These are phyloP conservation scores for Bembecia ichneumoniformis DNA, from an alignment of 2,888 invertebrate species.

Conservation along the genomic window DNA sequence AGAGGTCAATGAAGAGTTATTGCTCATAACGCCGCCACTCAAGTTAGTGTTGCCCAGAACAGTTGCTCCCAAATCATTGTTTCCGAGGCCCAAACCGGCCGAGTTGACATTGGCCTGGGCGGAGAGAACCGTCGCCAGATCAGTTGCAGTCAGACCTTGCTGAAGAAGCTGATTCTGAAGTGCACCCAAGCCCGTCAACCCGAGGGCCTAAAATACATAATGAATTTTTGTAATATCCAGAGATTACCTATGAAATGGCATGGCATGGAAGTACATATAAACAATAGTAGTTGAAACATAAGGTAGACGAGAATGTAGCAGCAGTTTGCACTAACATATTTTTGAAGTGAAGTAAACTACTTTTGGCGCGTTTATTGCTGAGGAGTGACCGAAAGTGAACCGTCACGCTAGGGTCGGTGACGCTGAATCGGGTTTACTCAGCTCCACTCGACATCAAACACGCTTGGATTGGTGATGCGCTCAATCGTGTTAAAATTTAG, in stretches of 20 bases:
- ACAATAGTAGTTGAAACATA: background rate
- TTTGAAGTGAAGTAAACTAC: too few species aligned
- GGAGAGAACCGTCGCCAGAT: slow-evolving; percentile 50
- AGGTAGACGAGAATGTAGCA: too few species aligned
- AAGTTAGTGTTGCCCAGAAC: slow-evolving; percentile 25
- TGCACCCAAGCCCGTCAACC: slow-evolving; percentile 57
- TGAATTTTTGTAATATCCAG: background rate
- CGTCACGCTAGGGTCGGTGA: too few species aligned
- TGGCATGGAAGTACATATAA: background rate
- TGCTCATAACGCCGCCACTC: slow-evolving; percentile 34
- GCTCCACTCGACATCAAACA: too few species aligned
- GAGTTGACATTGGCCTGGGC: slow-evolving; percentile 34
- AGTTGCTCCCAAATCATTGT: slow-evolving; percentile 28
- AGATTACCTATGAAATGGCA: background rate
- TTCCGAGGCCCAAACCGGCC: slow-evolving; percentile 32
- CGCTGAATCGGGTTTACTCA: too few species aligned
- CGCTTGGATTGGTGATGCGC: too few species aligned
- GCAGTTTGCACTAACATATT: too few species aligned
- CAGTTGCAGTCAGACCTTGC: slow-evolving; percentile 61
- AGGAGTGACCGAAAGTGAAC: too few species aligned
- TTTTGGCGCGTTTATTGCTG: too few species aligned
- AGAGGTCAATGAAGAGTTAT: slow-evolving; percentile 37
- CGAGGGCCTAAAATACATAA: slow-evolving; percentile 45
- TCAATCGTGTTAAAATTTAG: too few species aligned
- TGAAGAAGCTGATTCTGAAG: slow-evolving; percentile 64